Percentiles rank a stretch among this genome's conserved stretches.
Conservation (phyloP, 2,888 invertebrate genomes). For the Aporophyla nigra region DNA sequence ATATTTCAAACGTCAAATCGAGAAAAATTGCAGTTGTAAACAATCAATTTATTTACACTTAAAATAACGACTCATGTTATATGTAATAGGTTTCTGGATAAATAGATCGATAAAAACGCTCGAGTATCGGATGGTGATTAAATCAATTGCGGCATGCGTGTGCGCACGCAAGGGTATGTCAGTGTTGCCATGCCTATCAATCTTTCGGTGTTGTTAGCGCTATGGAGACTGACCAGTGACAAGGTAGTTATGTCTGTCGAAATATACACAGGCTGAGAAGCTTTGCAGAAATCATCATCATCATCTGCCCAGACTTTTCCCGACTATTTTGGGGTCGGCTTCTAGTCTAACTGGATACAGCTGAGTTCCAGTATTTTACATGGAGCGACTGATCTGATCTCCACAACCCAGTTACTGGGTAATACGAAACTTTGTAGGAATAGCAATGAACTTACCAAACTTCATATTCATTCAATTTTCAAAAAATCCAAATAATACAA, state of each 20-base stretch:
- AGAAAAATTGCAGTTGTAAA: conserved; percentile 21
- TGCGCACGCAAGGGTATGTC: conserved; percentile 57
- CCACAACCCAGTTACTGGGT: no score
- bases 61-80: conserved; percentile 45
- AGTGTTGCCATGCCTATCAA: conserved; percentile 13
- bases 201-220: background rate
- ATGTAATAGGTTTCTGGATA: conserved; percentile 50
- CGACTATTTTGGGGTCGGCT: no score
- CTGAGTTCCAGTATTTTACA: no score
- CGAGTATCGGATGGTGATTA: conserved; percentile 48
- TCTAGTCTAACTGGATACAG: no score
- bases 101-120: conserved; percentile 60
- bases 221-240: background rate
- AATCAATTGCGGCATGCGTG: conserved; percentile 60
- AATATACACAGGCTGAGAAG: background rate
- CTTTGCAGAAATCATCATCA: no score
- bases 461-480: background rate
- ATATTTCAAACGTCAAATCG: conserved; percentile 31
- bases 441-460: background rate
- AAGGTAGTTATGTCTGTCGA: background rate
- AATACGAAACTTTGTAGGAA: background rate
- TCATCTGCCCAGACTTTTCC: no score
- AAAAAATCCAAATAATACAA: background rate
- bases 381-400: background rate
- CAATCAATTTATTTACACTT: conserved; percentile 43